Evolutionary conservation across 2,113 vertebrate genomes (phyloP), one percentile per base, ranked within the genome.

Genomic region (Nothocercus julius): DNA sequence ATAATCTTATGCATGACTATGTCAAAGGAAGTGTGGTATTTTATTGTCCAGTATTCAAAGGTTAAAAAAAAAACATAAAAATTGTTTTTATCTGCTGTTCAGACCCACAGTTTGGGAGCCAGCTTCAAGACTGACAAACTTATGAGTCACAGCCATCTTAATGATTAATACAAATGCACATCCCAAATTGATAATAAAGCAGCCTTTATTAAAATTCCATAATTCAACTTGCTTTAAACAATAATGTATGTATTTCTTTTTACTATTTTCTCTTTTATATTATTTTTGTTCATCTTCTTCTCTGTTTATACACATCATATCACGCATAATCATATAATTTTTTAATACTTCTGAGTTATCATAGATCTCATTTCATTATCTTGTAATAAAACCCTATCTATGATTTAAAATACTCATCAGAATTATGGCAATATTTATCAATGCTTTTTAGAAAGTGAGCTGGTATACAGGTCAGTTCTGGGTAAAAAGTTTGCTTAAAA

Each of bases 51-150:
- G 59, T 92, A 88, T 97, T 96, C 92, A 87, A 95, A 94, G 67
- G 89, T 89, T 69, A 96, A 74, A 87, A 44, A 44, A 44, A 44
- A 44, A 44, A 44, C 59, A 67, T 86, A 87, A 82, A 93, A 97
- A 77, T 95, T 95, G 66, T 90, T 97, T 94, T 94, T 96, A 74
- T 92, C 88, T 97, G 83, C 40, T 96, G 63, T 95, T 96, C 75
- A 69, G 54, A 9, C 7, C 16, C 47, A 10, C 58, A 73, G 34
- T 79, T 75, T 49, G 22, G 70, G 62, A 79, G 16, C 63, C 25
- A 58, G 13, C 30, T 73, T 85, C 70, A 53, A 15, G 49, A 51
- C 79, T 93, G 75, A 58, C 32, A 69, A 68, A 77, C 12, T 14
- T 77, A 30, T 69, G 59, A 17, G 40, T 28, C 27, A 61, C 27